A percentile compares a stretch with the other conserved stretches of the same genome.
Evolutionary conservation across 2,113 vertebrate genomes (phyloP).

Genomic region (Phalacrocorax carbo): DNA sequence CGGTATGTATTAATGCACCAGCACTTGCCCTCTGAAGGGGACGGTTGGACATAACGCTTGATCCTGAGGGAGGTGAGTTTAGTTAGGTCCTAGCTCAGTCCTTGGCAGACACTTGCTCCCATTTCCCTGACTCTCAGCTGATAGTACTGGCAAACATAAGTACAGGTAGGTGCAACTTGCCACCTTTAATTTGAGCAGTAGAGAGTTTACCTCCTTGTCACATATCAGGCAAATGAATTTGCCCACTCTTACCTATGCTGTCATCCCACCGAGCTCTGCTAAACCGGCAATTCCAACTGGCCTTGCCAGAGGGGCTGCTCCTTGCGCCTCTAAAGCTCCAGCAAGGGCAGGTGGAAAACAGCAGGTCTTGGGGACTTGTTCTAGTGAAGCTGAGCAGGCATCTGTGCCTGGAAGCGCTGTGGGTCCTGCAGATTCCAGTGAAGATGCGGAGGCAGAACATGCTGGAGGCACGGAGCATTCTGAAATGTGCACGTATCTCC

Average conservation of each 20-base stretch:
- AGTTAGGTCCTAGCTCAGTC: neutral
- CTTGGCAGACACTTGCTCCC: rapidly evolving
- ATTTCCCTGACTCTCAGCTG: neutral
- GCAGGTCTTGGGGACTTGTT: neutral
- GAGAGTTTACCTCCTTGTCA: neutral
- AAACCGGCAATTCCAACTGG: neutral
- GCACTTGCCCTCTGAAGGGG: neutral
- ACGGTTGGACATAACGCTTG: neutral
- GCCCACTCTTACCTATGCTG: rapidly evolving
- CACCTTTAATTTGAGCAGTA: neutral
- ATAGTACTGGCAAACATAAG: rapidly evolving
- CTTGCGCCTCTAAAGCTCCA: neutral
- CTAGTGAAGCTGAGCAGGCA: neutral
- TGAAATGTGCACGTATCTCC: neutral
- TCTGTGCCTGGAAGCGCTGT: neutral
- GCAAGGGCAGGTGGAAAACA: neutral
- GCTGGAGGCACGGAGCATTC: neutral
- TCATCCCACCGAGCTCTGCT: neutral
- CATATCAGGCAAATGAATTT: neutral
- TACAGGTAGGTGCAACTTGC: neutral
- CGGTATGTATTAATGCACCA: neutral
- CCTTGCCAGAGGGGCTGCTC: neutral
- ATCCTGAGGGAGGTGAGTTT: neutral
- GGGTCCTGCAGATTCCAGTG: neutral
- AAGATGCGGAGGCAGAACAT: neutral